These are phyloP conservation scores for Eupithecia pulchellata DNA, from an alignment of 2,888 invertebrate genomes.

Conservation along the genomic window DNA sequence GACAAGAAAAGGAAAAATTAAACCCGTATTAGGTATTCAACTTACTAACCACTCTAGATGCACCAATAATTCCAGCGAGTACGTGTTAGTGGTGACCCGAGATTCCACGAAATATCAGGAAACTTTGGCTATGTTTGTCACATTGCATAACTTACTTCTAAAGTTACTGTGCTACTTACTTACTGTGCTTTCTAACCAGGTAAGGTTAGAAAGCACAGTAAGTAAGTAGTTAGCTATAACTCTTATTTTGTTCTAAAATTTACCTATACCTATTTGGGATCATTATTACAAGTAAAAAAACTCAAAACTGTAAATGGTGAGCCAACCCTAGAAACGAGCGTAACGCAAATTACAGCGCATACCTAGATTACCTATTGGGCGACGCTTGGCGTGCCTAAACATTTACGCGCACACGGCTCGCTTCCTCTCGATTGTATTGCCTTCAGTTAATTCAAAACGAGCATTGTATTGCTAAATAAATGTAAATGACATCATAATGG, in stretches of 20 bases:
- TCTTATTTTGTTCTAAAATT: not conserved
- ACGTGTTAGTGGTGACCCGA: not conserved
- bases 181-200: no score
- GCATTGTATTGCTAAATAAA: constrained; percentile 53
- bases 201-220: not conserved
- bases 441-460: constrained; percentile 49
- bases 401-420: constrained; percentile 70
- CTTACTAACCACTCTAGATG: no score
- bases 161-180: no score
- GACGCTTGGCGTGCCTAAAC: constrained; percentile 61
- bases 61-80: not conserved
- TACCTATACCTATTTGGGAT: no score
- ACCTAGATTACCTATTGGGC: constrained; percentile 37
- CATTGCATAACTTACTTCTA: not conserved
- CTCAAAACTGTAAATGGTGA: not conserved
- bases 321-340: constrained; percentile 32
- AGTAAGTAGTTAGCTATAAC: not conserved
- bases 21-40: not conserved
- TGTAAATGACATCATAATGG: constrained; percentile 25
- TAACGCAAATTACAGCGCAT: constrained; percentile 37
- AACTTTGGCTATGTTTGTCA: not conserved
- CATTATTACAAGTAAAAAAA: no score
- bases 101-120: not conserved
- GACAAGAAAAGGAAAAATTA: not conserved
- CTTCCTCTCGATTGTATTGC: constrained; percentile 55